Evolutionary conservation across 2,888 invertebrate species (phyloP).

Genomic region (Ischnus inquisitorius): DNA sequence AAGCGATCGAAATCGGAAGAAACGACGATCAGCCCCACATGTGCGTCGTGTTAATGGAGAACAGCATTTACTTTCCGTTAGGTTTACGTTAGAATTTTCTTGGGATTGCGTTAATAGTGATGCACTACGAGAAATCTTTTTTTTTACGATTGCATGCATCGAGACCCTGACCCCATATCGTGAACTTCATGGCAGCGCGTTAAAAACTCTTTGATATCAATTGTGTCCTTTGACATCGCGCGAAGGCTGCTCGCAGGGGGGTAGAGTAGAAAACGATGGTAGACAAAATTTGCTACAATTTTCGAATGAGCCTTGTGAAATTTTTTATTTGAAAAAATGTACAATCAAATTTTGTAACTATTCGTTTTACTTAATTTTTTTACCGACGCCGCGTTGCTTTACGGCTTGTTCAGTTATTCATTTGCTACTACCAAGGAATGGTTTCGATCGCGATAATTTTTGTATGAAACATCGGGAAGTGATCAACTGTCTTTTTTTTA

Average conservation of each 20-base stretch:
- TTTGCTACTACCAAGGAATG: background rate
- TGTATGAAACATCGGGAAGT: no score
- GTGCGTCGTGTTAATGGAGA: background rate
- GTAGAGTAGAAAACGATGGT: background rate
- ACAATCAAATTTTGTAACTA: no score
- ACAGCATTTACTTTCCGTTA: background rate
- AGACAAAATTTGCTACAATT: background rate
- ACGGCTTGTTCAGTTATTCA: background rate
- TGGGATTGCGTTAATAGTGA: background rate
- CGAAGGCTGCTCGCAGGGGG: slow-evolving; percentile 7
- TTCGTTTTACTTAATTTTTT: no score
- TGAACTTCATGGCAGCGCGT: background rate
- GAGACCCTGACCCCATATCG: background rate
- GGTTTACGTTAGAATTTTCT: background rate
- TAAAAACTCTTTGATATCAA: slow-evolving; percentile 22
- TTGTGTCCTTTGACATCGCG: slow-evolving; percentile 14
- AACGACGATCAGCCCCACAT: background rate
- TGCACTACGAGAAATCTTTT: background rate
- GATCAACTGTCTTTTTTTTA: background rate
- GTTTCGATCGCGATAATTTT: no score
- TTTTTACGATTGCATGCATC: background rate
- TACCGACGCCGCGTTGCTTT: background rate
- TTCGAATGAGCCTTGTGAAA: no score
- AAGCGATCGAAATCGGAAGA: background rate
- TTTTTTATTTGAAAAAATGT: background rate